Percentiles rank a stretch among this genome's conserved stretches.
Conservation (phyloP, 2,113 vertebrate species). For the Podarcis cretensis region DNA sequence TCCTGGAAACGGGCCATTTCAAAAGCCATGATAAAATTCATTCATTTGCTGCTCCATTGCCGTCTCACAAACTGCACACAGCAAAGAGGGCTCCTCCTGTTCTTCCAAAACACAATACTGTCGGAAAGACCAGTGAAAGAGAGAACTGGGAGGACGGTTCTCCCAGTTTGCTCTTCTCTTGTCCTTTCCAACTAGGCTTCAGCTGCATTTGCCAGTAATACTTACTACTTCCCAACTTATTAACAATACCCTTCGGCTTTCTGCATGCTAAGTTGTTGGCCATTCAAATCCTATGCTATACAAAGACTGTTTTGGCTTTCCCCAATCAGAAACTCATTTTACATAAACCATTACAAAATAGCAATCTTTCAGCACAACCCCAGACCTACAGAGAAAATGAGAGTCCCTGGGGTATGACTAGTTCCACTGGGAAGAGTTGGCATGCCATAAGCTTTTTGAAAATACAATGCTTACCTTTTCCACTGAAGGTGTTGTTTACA, state of each 20-base stretch:
- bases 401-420: no score
- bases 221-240: no score
- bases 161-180: no score
- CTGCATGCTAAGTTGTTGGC: neutral
- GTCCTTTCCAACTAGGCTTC: no score
- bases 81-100: no score
- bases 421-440: neutral
- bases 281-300: neutral
- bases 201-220: no score
- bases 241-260: no score
- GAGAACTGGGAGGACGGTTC: no score
- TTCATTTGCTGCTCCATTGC: no score
- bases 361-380: neutral
- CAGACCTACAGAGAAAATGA: neutral
- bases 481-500: conserved; percentile 77
- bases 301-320: neutral
- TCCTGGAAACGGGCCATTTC: neutral
- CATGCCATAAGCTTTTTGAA: neutral
- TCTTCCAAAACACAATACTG: no score
- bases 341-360: neutral
- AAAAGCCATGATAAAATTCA: neutral
- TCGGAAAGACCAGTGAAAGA: no score
- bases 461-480: conserved; percentile 75
- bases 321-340: neutral
- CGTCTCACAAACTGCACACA: no score